A percentile compares a stretch with the other conserved stretches of the same genome.
phyloP scores from a whole-genome alignment of 2,113 vertebrate genomes.

The Ailurus styani region DNA sequence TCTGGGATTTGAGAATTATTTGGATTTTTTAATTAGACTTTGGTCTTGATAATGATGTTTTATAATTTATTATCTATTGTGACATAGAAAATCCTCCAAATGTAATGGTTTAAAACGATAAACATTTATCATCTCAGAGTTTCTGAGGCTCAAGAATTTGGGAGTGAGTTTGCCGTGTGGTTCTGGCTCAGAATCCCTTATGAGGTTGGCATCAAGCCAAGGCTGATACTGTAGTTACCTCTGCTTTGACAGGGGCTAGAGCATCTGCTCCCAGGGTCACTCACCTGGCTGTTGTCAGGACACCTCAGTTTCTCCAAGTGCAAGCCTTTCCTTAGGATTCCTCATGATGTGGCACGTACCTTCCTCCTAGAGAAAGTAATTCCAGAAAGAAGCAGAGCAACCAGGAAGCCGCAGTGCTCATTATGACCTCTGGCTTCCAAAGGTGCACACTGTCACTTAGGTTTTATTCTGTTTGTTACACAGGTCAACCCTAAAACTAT shows the following conservation, averaged over 20 bases:
- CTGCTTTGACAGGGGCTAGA: background rate
- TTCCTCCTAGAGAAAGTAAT: background rate
- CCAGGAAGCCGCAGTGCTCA: background rate
- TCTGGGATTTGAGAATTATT: background rate
- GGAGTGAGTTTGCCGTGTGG: background rate
- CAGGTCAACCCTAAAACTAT: background rate
- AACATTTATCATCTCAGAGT: background rate
- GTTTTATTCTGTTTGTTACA: background rate
- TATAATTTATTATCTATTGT: background rate
- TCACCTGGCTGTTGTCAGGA: background rate
- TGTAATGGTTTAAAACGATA: background rate
- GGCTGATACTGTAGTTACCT: background rate
- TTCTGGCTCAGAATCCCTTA: background rate
- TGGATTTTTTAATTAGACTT: background rate
- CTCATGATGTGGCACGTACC: background rate
- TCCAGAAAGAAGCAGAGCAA: background rate
- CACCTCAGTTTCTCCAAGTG: background rate
- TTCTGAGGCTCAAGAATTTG: background rate
- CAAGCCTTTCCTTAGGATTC: background rate
- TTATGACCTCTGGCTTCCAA: background rate
- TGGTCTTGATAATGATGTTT: background rate
- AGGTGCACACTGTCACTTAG: background rate
- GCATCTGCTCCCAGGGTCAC: background rate
- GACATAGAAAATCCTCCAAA: background rate
- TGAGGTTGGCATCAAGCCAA: background rate